Evolutionary conservation across 2,888 invertebrate species (phyloP).

Genomic region (Melinaea marsaeus): DNA sequence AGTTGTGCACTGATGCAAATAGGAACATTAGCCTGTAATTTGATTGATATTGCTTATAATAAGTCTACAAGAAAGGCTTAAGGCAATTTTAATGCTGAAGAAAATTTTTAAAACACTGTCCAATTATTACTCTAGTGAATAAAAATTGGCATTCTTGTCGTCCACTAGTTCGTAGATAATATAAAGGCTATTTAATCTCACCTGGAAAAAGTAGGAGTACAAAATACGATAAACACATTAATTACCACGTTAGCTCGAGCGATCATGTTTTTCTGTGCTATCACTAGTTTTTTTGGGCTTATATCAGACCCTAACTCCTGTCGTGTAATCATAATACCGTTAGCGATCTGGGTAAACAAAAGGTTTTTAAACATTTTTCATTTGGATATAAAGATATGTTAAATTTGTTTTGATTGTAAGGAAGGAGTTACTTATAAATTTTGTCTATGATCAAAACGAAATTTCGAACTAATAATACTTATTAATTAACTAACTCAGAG

Average conservation of each 20-base stretch:
- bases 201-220: neutral
- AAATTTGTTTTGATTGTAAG: too few species aligned
- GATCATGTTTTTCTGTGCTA: conserved; percentile 76
- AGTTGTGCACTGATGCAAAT: conserved; percentile 55
- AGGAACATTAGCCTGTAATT: conserved; percentile 57
- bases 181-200: neutral
- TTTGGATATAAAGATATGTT: too few species aligned
- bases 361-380: neutral
- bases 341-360: conserved; percentile 55
- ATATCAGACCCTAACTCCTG: conserved; percentile 72
- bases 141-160: too few species aligned
- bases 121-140: too few species aligned
- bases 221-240: neutral
- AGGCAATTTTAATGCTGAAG: too few species aligned
- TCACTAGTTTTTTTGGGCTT: conserved; percentile 68
- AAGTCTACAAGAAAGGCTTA: neutral
- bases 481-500: conserved; percentile 13
- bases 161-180: neutral
- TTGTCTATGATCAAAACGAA: conserved; percentile 7
- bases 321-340: conserved; percentile 84
- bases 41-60: conserved; percentile 4
- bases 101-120: too few species aligned
- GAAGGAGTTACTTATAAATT: too few species aligned
- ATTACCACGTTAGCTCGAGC: conserved; percentile 66
- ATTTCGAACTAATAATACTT: conserved; percentile 4